Percentiles rank a stretch among this genome's conserved stretches.
Conservation (phyloP, 2,888 invertebrate genomes). For the Drosophila recens region DNA sequence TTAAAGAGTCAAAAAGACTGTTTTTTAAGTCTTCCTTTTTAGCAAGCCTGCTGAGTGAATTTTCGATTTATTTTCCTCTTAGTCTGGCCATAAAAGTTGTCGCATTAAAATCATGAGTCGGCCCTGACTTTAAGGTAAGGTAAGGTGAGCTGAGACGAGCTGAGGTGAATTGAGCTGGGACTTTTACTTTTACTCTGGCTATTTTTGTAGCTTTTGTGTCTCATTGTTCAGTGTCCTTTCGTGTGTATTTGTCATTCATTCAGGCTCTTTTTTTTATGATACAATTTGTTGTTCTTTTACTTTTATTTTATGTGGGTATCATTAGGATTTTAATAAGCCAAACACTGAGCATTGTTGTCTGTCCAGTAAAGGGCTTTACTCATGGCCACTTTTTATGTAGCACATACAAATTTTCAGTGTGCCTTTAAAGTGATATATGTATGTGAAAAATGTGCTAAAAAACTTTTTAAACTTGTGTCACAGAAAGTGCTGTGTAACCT, state of each 20-base stretch:
- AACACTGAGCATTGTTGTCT: conserved; percentile 45
- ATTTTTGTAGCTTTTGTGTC: conserved; percentile 57
- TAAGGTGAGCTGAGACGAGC: conserved; percentile 22
- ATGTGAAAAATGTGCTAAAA: conserved; percentile 1
- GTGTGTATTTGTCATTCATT: conserved; percentile 67
- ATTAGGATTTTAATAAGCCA: conserved; percentile 80
- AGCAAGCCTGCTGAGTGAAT: conserved; percentile 78
- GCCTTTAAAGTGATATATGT: conserved; percentile 42
- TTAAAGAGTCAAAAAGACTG: conserved; percentile 18
- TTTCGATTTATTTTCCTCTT: conserved; percentile 58
- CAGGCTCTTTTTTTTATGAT: conserved; percentile 58
- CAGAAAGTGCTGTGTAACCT: conserved; percentile 23
- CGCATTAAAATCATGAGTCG: conserved; percentile 52
- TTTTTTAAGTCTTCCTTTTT: conserved; percentile 44
- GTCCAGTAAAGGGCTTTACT: conserved; percentile 10
- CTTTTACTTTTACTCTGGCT: conserved; percentile 38
- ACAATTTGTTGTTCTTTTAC: conserved; percentile 71
- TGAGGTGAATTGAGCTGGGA: conserved; percentile 18
- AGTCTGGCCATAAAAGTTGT: conserved; percentile 60
- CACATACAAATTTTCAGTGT: conserved; percentile 42
- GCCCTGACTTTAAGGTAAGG: conserved; percentile 23
- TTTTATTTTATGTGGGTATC: conserved; percentile 60
- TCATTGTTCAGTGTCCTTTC: conserved; percentile 58
- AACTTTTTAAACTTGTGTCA: conserved; percentile 56
- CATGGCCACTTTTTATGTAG: conserved; percentile 24